These are phyloP conservation scores for Saturnia japonica DNA, from an alignment of 2,888 invertebrate species.

Conservation along the genomic window DNA sequence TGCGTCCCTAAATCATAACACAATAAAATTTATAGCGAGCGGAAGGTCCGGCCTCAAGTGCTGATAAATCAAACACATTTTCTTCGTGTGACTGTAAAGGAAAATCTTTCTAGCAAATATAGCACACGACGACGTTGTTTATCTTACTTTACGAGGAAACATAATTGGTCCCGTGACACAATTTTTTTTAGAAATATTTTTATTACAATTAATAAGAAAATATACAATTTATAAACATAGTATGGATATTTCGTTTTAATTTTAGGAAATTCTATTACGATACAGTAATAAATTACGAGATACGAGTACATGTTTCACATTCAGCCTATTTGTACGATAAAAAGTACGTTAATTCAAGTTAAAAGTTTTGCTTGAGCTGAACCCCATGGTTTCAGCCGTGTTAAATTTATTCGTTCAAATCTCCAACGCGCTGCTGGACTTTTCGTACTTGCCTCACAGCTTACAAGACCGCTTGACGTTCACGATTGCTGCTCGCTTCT, in stretches of 20 bases:
- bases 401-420: too few relatives aligned
- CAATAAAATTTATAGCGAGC: slow-evolving; percentile 80
- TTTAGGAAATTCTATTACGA: not conserved
- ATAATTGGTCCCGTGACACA: slow-evolving; percentile 32
- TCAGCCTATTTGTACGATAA: too few relatives aligned
- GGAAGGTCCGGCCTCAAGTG: slow-evolving; percentile 80
- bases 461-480: too few relatives aligned
- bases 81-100: slow-evolving; percentile 74
- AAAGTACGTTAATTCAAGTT: too few relatives aligned
- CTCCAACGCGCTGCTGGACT: too few relatives aligned
- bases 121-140: slow-evolving; percentile 58
- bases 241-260: not conserved
- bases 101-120: slow-evolving; percentile 75
- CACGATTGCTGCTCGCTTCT: too few relatives aligned
- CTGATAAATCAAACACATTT: slow-evolving; percentile 80
- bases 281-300: not conserved
- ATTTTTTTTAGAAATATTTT: slow-evolving; percentile 36
- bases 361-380: too few relatives aligned
- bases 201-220: slow-evolving; percentile 37
- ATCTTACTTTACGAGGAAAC: slow-evolving; percentile 43
- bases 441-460: too few relatives aligned
- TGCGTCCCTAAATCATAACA: slow-evolving; percentile 79
- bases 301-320: not conserved
- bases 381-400: too few relatives aligned
- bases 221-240: slow-evolving; percentile 4